These are phyloP conservation scores for Romanogobio albipinnatus DNA, from an alignment of 2,113 vertebrate species.

Conservation along the genomic window DNA sequence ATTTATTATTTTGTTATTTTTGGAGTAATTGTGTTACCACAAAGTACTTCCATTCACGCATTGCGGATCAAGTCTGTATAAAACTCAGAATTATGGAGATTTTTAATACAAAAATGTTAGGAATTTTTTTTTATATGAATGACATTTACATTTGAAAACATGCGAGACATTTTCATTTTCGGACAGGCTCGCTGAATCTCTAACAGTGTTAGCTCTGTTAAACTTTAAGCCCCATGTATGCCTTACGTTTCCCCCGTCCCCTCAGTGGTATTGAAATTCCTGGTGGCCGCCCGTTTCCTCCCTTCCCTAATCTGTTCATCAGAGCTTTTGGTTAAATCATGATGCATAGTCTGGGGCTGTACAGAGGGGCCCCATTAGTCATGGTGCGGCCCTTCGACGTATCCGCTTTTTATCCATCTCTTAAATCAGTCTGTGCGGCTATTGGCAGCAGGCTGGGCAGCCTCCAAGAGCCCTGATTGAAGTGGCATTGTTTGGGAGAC, in stretches of 20 bases:
- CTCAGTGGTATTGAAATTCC: conserved; percentile 76
- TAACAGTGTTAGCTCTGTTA: background rate
- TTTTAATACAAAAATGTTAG: background rate
- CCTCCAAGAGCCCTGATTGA: conserved; percentile 79
- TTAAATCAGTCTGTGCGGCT: conserved; percentile 89
- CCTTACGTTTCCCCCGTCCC: background rate
- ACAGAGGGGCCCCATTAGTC: conserved; percentile 88
- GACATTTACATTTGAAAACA: background rate
- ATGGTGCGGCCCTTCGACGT: conserved; percentile 82
- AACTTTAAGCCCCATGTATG: background rate
- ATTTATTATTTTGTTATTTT: too few relatives aligned
- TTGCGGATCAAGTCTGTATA: background rate
- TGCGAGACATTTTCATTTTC: background rate
- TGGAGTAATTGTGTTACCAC: too few relatives aligned
- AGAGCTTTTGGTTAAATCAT: conserved; percentile 89
- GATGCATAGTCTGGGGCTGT: conserved; percentile 85
- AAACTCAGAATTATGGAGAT: background rate
- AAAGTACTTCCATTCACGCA: too few relatives aligned
- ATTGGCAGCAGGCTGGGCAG: conserved; percentile 77
- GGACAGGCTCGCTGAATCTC: background rate
- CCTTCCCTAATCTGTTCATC: conserved; percentile 80
- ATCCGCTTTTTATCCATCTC: conserved; percentile 90
- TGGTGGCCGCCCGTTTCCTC: conserved; percentile 76
- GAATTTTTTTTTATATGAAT: too few relatives aligned
- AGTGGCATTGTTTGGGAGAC: conserved; percentile 84